phyloP scores from a whole-genome alignment of 2,888 invertebrate species.

The Norana najaformis region DNA sequence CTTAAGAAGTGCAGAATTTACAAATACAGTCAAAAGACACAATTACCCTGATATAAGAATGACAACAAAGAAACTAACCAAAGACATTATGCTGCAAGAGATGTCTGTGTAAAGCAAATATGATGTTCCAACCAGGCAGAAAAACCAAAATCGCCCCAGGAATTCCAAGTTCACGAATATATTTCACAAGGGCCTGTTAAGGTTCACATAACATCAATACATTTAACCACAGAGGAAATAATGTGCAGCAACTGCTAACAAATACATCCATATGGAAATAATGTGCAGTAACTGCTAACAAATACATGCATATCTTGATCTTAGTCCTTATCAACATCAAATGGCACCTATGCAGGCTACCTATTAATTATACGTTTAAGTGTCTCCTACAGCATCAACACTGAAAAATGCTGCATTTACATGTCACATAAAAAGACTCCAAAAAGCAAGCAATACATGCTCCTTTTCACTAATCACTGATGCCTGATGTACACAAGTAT shows the following conservation, averaged over 20 bases:
- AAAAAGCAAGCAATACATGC: too few species aligned
- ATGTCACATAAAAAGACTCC: not conserved
- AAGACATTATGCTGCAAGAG: slow-evolving; percentile 77
- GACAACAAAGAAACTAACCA: slow-evolving; percentile 64
- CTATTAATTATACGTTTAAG: not conserved
- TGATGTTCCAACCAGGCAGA: slow-evolving; percentile 95
- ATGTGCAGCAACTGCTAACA: not conserved
- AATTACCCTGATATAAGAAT: not conserved
- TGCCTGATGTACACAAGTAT: not conserved
- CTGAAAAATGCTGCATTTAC: not conserved
- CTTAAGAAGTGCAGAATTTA: not conserved
- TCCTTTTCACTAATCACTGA: not conserved
- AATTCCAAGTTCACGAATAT: slow-evolving; percentile 65
- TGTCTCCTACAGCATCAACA: not conserved
- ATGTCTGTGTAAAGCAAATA: slow-evolving; percentile 86
- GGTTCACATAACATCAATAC: not conserved
- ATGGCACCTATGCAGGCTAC: not conserved
- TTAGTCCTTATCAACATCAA: not conserved
- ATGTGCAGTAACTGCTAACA: not conserved
- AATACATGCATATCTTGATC: too few species aligned
- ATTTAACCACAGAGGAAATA: not conserved
- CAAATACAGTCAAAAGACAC: not conserved
- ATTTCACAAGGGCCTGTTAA: slow-evolving; percentile 68
- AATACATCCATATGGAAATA: not conserved
- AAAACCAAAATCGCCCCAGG: slow-evolving; percentile 90